Base-by-base conservation (phyloP, 1,140 invertebrate genomes). In the Cyclina sinensis region DNA sequence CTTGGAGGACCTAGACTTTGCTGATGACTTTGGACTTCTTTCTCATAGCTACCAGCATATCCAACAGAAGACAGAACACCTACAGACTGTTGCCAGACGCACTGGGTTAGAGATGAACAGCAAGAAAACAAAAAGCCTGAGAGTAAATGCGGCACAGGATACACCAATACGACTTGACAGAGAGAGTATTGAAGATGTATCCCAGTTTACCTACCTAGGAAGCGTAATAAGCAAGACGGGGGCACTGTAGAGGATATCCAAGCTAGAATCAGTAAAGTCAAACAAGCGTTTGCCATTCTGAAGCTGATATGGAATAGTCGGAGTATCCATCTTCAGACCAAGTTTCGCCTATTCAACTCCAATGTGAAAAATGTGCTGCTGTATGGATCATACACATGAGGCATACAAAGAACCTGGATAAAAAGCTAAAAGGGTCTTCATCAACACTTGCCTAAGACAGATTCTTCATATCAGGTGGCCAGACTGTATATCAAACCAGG, bases 371-470 rank as follows among this genome's bases (percentile, higher is more conserved):
- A 78, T 0, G 88, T 91, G 0, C 80, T 88, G 14, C 65, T 90
- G 7, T 91, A 91, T 88, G 88, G 90, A 37, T 68, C 65, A 9
- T 83, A 89, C 30, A 91, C 90, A 9, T 86, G 81, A 79, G 48
- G 89, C 14, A 73, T 43, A 73, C 79, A 73, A 1, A 82, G 16
- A n/a, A 59, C 27, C 18, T 84, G 2, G 27, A 87, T 43, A 24
- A 88, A 1, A 83, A 82, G 70, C 57, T 80, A n/a, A 70, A 90
- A n/a, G n/a, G 80, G 46, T 48, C 0, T 89, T 86, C 59, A 65
- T 70, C 32, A 82, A 91, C 43, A 85, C 30, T 43, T 89, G 82
- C 37, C 87, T 91, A 27, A 43, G 87, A 37, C 70, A 84, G 14
- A 89, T 86, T 57, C 79, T 89, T 0, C 7, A 54, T 30, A 73